Percentiles rank a stretch among this genome's conserved stretches.
These are phyloP conservation scores for Hirtodrosophila alboralis DNA, from an alignment of 2,888 invertebrate species.

Conservation along the genomic window DNA sequence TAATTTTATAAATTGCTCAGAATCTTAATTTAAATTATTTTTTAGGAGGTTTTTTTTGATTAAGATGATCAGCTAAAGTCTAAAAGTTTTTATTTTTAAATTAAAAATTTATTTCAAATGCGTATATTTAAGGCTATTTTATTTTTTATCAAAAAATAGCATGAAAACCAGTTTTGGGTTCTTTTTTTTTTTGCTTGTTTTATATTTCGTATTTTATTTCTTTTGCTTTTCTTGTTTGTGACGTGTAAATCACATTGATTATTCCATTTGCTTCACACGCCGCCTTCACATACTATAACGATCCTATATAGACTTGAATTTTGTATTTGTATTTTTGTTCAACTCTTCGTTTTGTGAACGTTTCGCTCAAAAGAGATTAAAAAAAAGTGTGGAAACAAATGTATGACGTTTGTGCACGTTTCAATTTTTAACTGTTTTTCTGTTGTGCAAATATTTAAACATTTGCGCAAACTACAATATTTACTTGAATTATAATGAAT, in stretches of 20 bases:
- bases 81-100: too few relatives aligned
- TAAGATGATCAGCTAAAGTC: too few relatives aligned
- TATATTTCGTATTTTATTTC: constrained; percentile 15
- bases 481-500: constrained; percentile 17
- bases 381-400: constrained; percentile 5
- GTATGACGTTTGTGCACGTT: constrained; percentile 41
- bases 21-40: too few relatives aligned
- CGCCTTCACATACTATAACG: constrained; percentile 29
- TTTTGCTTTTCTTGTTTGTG: too few relatives aligned
- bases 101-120: too few relatives aligned
- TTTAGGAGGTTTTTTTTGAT: too few relatives aligned
- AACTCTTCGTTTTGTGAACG: constrained; percentile 9
- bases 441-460: constrained; percentile 39
- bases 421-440: constrained; percentile 21
- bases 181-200: constrained; percentile 15
- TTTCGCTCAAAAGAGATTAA: constrained; percentile 6
- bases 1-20: too few relatives aligned
- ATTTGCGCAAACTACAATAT: constrained; percentile 34
- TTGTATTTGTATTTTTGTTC: constrained; percentile 1
- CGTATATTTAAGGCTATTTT: too few relatives aligned
- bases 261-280: constrained; percentile 35
- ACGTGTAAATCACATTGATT: constrained; percentile 32
- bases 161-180: constrained; percentile 26
- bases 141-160: neutral
- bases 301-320: constrained; percentile 8